Conservation (phyloP, 2,888 invertebrate species). For the Disparrhopalites patrizii region DNA sequence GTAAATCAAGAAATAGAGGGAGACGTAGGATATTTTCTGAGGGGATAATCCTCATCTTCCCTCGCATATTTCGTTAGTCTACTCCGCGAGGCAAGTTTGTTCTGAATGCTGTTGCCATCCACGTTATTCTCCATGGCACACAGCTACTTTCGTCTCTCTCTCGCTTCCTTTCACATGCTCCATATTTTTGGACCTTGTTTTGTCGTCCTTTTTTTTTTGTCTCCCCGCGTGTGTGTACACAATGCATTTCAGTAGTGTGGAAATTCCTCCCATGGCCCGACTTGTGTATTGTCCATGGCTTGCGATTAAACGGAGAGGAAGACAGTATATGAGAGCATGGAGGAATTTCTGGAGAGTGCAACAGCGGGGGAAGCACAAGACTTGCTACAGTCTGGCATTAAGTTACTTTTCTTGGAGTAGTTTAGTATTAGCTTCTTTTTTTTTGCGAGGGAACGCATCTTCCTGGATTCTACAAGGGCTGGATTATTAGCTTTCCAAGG, state of each 20-base stretch:
- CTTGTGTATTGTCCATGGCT: not conserved
- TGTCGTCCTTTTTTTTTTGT: not conserved
- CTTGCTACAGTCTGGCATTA: not conserved
- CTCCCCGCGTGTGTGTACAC: not conserved
- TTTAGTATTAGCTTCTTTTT: not conserved
- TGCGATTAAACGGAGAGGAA: too few relatives aligned
- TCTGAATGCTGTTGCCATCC: too few relatives aligned
- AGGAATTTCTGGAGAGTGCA: not conserved
- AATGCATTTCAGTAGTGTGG: not conserved
- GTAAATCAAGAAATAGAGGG: too few relatives aligned
- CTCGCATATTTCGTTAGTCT: not conserved
- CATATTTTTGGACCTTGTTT: too few relatives aligned
- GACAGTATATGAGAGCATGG: not conserved
- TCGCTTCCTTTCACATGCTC: too few relatives aligned
- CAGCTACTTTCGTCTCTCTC: too few relatives aligned
- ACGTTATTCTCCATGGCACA: too few relatives aligned
- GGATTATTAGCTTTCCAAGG: slow-evolving; percentile 34
- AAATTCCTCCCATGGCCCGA: too few relatives aligned
- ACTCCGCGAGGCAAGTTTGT: not conserved
- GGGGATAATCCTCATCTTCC: not conserved
- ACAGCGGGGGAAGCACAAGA: not conserved
- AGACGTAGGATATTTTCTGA: too few relatives aligned
- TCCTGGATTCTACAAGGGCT: slow-evolving; percentile 20
- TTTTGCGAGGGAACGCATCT: not conserved
- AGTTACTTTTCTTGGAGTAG: not conserved